Evolutionary conservation across 2,113 vertebrate genomes (phyloP), one percentile per base, ranked within the genome.

Genomic region (Tetrax tetrax): DNA sequence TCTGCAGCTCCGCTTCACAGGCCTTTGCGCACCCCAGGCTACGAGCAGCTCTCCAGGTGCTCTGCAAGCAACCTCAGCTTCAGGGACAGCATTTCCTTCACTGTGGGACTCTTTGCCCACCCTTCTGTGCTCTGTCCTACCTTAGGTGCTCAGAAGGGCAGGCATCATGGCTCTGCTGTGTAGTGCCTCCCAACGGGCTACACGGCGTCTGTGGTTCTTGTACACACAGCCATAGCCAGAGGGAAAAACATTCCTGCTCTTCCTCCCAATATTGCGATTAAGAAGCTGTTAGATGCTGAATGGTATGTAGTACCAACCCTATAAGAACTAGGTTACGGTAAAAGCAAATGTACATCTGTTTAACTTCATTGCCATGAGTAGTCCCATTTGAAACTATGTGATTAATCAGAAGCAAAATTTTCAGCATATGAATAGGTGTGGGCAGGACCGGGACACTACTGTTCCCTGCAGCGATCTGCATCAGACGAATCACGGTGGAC

Each of bases 371-470:
- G 48, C 61, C 53, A 5, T 33, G 54, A 65, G 29, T 35, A 70
- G 63, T 60, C 68, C 45, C 14, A 6, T 59, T 59, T 57, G 33
- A 64, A 83, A 66, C 22, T 28, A 10, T 53, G 7, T 10, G 31
- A 78, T 65, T 68, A 60, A 51, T 38, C 51, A 63, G 69, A 84
- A 83, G 56, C 20, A 63, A 78, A 79, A 27, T 63, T 31, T 43
- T 37, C 68, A 48, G 45, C 7, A 3, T n/a, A 18, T 8, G 21
- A 65, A n/a, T 14, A n/a, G 51, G 6, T 0, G 0, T 56, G 29
- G 60, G 47, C 56, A 78, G 81, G 17, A 51, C 21, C 16, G 9
- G 63, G 37, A 27, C 37, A 12, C 38, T 19, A 10, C 14, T 19
- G 10, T 16, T 53, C 74, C 19, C 18, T 64, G 66, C 50, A 71